These are phyloP conservation scores for Heliconius hewitsoni DNA, from an alignment of 1,140 invertebrate species.

Conservation along the genomic window DNA sequence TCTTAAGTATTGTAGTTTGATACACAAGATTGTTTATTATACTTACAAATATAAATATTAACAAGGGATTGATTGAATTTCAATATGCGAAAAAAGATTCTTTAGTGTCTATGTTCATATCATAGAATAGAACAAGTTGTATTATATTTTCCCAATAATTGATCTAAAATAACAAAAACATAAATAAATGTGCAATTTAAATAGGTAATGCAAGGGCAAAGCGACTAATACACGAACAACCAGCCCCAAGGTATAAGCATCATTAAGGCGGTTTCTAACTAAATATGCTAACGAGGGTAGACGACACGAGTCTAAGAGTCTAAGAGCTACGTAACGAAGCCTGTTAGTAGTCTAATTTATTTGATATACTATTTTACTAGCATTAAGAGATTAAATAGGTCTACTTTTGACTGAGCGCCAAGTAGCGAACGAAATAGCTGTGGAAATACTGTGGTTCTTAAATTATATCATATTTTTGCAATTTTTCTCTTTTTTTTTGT, in stretches of 20 bases:
- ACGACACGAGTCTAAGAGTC: neutral
- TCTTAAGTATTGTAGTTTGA: too few species aligned
- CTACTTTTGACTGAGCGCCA: neutral
- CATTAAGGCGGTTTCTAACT: neutral
- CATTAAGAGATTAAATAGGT: neutral
- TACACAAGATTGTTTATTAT: neutral
- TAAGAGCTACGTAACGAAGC: neutral
- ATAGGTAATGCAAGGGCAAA: neutral
- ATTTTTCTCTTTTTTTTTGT: neutral
- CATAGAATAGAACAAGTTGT: neutral
- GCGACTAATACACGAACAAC: slow-evolving; percentile 1
- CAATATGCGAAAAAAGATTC: too few species aligned
- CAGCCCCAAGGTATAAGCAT: neutral
- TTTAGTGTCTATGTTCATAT: too few species aligned
- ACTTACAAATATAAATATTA: too few species aligned
- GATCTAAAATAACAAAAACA: neutral
- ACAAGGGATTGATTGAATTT: too few species aligned
- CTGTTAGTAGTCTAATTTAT: slow-evolving; percentile 6
- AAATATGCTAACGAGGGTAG: neutral
- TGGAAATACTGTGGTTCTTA: neutral
- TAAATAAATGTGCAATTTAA: neutral
- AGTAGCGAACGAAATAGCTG: neutral
- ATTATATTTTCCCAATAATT: too few species aligned
- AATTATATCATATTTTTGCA: neutral
- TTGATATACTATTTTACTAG: neutral